Base-by-base conservation (phyloP, 2,797 vertebrate genomes). In the Hemibagrus guttatus region DNA sequence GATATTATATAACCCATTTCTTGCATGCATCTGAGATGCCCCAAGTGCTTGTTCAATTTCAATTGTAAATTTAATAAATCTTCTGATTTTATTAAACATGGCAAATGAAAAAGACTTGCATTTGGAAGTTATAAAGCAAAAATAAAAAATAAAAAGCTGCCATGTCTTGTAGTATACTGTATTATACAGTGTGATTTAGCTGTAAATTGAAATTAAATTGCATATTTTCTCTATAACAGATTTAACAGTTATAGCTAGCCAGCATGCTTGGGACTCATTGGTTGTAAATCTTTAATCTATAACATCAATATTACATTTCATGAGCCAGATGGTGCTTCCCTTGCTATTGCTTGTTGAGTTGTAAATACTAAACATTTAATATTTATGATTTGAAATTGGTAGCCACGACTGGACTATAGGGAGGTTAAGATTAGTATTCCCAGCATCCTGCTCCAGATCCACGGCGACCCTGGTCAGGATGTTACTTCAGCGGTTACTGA, bases 381-480 rank as follows among this genome's bases (percentile, higher is more conserved):
- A 81, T 81, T 81, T 9, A 80, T 80, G 35, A 80, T 42, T 11
- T 81, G 59, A 81, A 81, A 81, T 81, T 64, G 79, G 59, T 81
- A 64, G 12, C 39, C 59, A 64, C 2, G 59, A 81, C 39, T 81
- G 59, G 42, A 81, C 39, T 64, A 59, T 64, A 61, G 21, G 64
- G 39, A 49, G 26, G 23, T 81, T 49, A 42, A 6, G 42, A 49
- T 49, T 81, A 46, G 35, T 81, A 63, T 81, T 64, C 39, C 39
- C 2, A 8, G 1, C 42, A 52, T 52, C 49, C 16, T 52, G 16
- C 26, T 81, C 7, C 9, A 64, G 59, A 49, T 49, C 80, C 61
- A 49, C 8, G 1, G 28, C 5, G 58, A 39, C 21, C 19, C 13
- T 81, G 58, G 6, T 17, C 35, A 42, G 23, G 58, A 63, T 46